Base-by-base conservation (phyloP, 2,888 invertebrate species). In the Keiferia lycopersicella region DNA sequence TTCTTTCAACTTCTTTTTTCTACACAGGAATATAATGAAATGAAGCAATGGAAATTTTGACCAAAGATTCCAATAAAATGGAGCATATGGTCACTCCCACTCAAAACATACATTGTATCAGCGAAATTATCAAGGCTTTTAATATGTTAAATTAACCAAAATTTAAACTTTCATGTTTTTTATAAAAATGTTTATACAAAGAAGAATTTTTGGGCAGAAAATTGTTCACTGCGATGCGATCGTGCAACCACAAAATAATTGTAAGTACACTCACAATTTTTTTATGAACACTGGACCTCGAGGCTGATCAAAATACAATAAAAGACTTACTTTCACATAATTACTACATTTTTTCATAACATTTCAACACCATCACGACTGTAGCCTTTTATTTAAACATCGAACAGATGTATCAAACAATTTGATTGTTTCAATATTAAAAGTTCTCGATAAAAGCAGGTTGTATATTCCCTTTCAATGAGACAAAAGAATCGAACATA, bases 401-500 rank as follows among this genome's bases (percentile, higher is more conserved):
- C 18, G 16, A 51, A 38, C 51, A 53, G 11, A 53, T 14, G 50
- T 14, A 22, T 22, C 22, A 22, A 53, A 3, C 20, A 11, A 48
- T 50, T 64, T n/a, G 50, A 61, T 50, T 50, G 26, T 61, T 16
- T 61, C 48, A n/a, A 18, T 16, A 34, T 50, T 45, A 26, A 61
- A 65, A 58, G 66, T 64, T 48, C 18, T 12, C 18, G 64, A 59
- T 30, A 50, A 62, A 65, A 63, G 59, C 41, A 45, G 53, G 39
- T n/a, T 50, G 51, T 48, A 53, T 59, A 64, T 60, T 26, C 53
- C 12, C 30, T 30, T 34, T 64, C 64, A 71, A 79, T 77, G 65
- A 71, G 73, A 84, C 84, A 86, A 87, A 84, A 76, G 81, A 72
- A 76, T 79, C 78, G 73, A 74, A 34, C 79, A 45, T 76, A 75